These are phyloP conservation scores for Octodon degus DNA, from an alignment of 2,113 vertebrate genomes.

Conservation along the genomic window DNA sequence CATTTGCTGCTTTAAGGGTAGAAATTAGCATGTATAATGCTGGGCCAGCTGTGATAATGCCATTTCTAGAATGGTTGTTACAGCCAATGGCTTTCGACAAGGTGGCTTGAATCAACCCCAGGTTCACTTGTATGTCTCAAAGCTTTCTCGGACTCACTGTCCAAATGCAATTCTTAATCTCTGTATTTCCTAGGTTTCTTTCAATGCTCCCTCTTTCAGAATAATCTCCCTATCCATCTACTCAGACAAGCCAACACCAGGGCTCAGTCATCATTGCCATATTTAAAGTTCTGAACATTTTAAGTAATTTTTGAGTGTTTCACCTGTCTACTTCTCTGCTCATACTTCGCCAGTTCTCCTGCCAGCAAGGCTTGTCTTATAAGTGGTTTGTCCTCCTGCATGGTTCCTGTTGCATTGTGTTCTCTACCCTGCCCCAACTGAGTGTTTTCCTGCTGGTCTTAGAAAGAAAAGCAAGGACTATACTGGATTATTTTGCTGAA, in stretches of 20 bases:
- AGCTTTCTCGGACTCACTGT: not conserved
- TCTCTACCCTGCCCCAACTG: not conserved
- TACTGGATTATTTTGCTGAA: too few species aligned
- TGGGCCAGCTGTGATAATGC: too few species aligned
- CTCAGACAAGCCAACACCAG: not conserved
- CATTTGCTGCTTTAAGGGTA: not conserved
- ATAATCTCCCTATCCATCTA: not conserved
- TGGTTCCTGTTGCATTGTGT: not conserved
- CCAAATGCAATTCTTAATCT: not conserved
- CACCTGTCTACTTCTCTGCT: not conserved
- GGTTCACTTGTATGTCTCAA: not conserved
- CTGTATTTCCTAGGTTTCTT: not conserved
- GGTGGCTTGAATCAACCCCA: not conserved
- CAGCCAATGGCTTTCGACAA: not conserved
- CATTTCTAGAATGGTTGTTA: not conserved
- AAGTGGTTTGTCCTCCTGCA: not conserved
- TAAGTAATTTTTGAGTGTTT: not conserved
- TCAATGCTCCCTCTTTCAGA: not conserved
- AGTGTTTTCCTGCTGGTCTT: not conserved
- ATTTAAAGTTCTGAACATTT: not conserved
- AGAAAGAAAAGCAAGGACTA: not conserved
- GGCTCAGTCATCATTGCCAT: not conserved
- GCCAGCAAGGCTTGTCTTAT: not conserved
- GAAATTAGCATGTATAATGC: not conserved
- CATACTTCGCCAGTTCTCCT: not conserved